Base-by-base conservation (phyloP, 2,113 vertebrate genomes). In the Triplophysa siluroides region DNA sequence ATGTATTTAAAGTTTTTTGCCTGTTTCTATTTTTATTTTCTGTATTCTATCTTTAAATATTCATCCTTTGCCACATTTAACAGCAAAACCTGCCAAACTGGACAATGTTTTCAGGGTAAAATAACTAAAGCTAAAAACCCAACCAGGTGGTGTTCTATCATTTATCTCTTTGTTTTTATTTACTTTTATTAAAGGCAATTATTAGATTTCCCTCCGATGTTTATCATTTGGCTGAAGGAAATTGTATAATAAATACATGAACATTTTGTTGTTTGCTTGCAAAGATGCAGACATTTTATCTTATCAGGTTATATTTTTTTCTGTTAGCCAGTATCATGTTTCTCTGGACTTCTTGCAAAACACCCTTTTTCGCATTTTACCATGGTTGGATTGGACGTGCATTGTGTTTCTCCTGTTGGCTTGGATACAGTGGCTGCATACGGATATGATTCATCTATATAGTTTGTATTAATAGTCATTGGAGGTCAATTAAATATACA, bases 321-420 rank as follows among this genome's bases (percentile, higher is more conserved):
- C n/a, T 23, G 26, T 23, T 21, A 41, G 18, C 19, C 12, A 38
- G 11, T 23, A 73, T 73, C 54, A 9, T 4, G 41, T 26, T 63
- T 47, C 38, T 24, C 33, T 21, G 3, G 9, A 9, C 18, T 19
- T 1, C 7, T 21, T 8, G 8, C 23, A 10, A 54, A 64, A 23
- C 13, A 29, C 9, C 3, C 63, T 67, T 43, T 41, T 23, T 78
- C 21, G 33, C 21, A 1, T 45, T 78, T 41, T 8, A 41, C 14
- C 52, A 54, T 3, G 9, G 26, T n/a, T 16, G 6, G 2, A 56
- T 23, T 73, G 21, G 23, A 80, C 26, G 16, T 47, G 23, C 10
- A 29, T 56, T 80, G n/a, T 80, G 23, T 71, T 70, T 8, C 41
- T 62, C 61, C 62, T 80, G 38, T 81, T 74, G 33, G 62, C 62